Conservation (phyloP, 2,888 invertebrate genomes). For the Yponomeuta plumbellus region DNA sequence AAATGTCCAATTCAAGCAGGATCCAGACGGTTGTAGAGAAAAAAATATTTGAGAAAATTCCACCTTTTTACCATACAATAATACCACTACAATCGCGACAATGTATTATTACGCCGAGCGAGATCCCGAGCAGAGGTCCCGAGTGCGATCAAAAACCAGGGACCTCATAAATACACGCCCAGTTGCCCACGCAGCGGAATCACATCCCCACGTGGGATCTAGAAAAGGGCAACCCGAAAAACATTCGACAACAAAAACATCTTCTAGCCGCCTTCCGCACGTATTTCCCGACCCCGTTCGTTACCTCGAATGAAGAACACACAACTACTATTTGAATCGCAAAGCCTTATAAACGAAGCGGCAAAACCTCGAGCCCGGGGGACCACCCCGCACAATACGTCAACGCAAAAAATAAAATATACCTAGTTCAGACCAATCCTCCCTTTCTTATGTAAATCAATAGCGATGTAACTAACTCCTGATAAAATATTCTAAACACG, state of each 20-base stretch:
- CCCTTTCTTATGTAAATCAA: constrained; percentile 60
- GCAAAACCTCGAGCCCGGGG: constrained; percentile 51
- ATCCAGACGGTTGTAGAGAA: neutral
- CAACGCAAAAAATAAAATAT: constrained; percentile 23
- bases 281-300: constrained; percentile 62
- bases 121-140: neutral
- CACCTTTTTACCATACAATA: neutral
- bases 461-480: constrained; percentile 51
- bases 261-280: constrained; percentile 60
- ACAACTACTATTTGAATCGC: constrained; percentile 65
- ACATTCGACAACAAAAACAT: constrained; percentile 46
- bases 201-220: constrained; percentile 54
- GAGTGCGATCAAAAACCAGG: constrained; percentile 33
- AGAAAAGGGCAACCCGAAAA: constrained; percentile 47
- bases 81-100: neutral
- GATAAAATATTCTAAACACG: constrained; percentile 75
- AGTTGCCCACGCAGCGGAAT: constrained; percentile 59
- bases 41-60: neutral
- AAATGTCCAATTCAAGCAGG: neutral
- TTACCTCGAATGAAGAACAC: constrained; percentile 52
- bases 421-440: constrained; percentile 20
- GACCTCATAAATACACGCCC: constrained; percentile 71
- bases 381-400: constrained; percentile 50
- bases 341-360: constrained; percentile 68
- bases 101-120: neutral